These are phyloP conservation scores for Drosophila fuyamai DNA, from an alignment of 1,140 invertebrate genomes.

Conservation along the genomic window DNA sequence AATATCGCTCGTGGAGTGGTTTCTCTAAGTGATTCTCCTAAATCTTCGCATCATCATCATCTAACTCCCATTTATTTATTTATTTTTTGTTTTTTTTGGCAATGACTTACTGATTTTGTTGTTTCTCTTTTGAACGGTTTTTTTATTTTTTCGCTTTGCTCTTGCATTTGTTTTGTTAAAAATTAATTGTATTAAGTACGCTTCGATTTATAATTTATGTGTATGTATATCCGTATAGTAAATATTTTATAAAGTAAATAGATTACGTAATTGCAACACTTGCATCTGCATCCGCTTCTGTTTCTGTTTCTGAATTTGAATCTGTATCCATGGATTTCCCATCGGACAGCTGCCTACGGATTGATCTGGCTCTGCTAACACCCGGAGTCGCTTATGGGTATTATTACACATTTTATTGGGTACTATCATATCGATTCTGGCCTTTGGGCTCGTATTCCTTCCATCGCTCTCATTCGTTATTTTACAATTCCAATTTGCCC, in stretches of 20 bases:
- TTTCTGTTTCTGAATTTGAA: not conserved
- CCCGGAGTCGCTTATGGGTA: slow-evolving; percentile 26
- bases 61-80: slow-evolving; percentile 7
- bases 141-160: slow-evolving; percentile 12
- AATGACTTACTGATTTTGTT: slow-evolving; percentile 80
- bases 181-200: slow-evolving; percentile 68
- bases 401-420: slow-evolving; percentile 36
- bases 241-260: slow-evolving; percentile 78
- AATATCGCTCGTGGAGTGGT: slow-evolving; percentile 36
- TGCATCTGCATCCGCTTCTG: slow-evolving; percentile 26
- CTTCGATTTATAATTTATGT: slow-evolving; percentile 63
- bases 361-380: slow-evolving; percentile 53
- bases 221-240: slow-evolving; percentile 70
- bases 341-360: slow-evolving; percentile 18
- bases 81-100: slow-evolving; percentile 54
- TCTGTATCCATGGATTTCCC: slow-evolving; percentile 1
- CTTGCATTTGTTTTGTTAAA: slow-evolving; percentile 47
- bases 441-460: not conserved
- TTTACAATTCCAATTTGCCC: slow-evolving; percentile 58
- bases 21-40: slow-evolving; percentile 29
- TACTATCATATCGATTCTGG: slow-evolving; percentile 7
- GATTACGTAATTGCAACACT: slow-evolving; percentile 80
- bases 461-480: slow-evolving; percentile 16
- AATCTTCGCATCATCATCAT: not conserved
- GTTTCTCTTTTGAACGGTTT: slow-evolving; percentile 26